Evolutionary conservation across 2,888 invertebrate genomes (phyloP), one percentile per base, ranked within the genome.

Genomic region (Limnephilus lunatus): DNA sequence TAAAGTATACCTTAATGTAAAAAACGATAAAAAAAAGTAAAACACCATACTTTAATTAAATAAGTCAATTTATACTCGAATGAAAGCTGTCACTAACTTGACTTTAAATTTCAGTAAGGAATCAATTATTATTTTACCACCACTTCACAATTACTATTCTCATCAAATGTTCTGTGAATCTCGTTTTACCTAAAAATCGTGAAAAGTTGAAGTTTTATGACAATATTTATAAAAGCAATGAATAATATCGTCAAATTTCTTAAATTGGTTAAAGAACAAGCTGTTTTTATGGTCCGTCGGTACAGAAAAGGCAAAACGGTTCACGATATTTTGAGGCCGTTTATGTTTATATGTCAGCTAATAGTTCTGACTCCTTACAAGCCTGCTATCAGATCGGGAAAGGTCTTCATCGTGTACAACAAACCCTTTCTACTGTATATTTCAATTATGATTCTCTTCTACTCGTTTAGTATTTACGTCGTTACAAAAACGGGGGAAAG

Each of bases 401-500:
- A 31, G 31, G 12, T 82, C 5, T 31, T 15, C 32, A 14, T 82
- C 32, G 68, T 68, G 0, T 86, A 86, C 30, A 86, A 44, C 30
- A 86, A 39, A 30, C n/a, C 15, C 25, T 25, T 30, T 30, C 1
- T 44, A 3, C 5, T 86, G 11, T 4, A 2, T 30, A 15, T 25
- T 30, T 7, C 48, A n/a, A 30, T 86, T 5, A 12, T 30, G n/a
- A 0, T 14, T n/a, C 4, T 48, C 5, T 30, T 48, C 5, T 86
- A 86, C 44, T 9, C 4, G 15, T 44, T 12, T 35, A 30, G 89
- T 39, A 12, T 89, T 3, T 89, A 82, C 30, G 4, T n/a, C n/a
- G 81, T 89, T n/a, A 39, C 80, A n/a, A 44, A n/a, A 44, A 81
- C 85, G 3, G 83, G 86, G 11, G 90, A 90, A 68, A 90, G 86